Evolutionary conservation across 2,888 invertebrate genomes (phyloP).

Genomic region (Synergus laeviventris): DNA sequence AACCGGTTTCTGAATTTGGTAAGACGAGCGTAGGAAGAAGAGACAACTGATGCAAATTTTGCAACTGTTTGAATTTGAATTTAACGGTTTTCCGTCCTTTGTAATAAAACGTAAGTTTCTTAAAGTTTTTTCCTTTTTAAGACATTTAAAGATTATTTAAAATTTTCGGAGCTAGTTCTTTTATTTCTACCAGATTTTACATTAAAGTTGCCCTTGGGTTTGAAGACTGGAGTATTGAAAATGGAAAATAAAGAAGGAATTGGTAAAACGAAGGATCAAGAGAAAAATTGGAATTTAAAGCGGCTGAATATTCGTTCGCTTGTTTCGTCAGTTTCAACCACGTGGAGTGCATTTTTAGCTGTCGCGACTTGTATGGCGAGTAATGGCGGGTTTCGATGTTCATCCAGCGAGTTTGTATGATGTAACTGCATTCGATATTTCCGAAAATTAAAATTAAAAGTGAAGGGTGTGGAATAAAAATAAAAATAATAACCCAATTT

Average conservation of each 20-base stretch:
- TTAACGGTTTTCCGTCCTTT: background rate
- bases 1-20: slow-evolving; percentile 28
- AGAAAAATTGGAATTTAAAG: background rate
- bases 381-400: slow-evolving; percentile 41
- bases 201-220: background rate
- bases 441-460: background rate
- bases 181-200: background rate
- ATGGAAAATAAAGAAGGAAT: background rate
- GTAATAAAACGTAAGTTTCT: background rate
- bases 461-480: no score
- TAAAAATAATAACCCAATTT: background rate
- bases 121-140: background rate
- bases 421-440: slow-evolving; percentile 47
- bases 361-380: slow-evolving; percentile 59
- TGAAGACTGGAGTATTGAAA: background rate
- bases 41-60: slow-evolving; percentile 17
- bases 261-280: background rate
- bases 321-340: slow-evolving; percentile 53
- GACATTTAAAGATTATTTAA: background rate
- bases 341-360: slow-evolving; percentile 49
- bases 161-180: background rate
- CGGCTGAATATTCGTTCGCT: background rate
- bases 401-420: slow-evolving; percentile 53
- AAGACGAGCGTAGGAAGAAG: slow-evolving; percentile 18
- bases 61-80: background rate